phyloP scores from a whole-genome alignment of 2,888 invertebrate genomes.

The Neoitamus cyanurus region DNA sequence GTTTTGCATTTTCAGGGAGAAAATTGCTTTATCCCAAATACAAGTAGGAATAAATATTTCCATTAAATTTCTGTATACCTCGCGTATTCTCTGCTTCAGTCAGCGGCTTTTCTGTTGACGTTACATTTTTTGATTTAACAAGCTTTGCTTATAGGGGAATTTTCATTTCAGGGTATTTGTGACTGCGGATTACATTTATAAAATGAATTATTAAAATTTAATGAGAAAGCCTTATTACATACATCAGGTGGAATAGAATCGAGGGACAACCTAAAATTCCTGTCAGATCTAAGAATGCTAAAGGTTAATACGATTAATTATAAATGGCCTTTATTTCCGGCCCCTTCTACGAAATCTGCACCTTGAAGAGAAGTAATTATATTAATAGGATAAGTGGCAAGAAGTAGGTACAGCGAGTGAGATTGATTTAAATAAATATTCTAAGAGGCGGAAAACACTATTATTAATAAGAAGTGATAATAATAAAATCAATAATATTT shows the following conservation, averaged over 20 bases:
- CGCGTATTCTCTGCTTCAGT: background rate
- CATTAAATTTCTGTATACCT: background rate
- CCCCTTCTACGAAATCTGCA: background rate
- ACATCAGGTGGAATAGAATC: background rate
- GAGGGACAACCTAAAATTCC: background rate
- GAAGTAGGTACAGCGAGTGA: too few species aligned
- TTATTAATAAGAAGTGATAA: too few species aligned
- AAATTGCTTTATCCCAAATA: background rate
- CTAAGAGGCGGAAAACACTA: too few species aligned
- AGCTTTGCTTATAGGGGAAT: background rate
- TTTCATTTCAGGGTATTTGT: background rate
- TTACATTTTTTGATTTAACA: background rate
- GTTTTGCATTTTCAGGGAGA: background rate
- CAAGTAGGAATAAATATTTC: background rate
- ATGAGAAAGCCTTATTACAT: background rate
- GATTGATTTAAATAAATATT: too few species aligned
- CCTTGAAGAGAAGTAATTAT: background rate
- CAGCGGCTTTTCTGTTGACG: background rate
- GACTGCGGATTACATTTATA: background rate
- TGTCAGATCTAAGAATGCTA: background rate
- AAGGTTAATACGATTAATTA: background rate
- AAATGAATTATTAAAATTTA: background rate
- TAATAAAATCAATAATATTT: too few species aligned
- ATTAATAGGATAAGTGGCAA: too few species aligned
- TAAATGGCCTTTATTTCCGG: background rate